Percentiles rank a stretch among this genome's conserved stretches.
Evolutionary conservation across 2,113 vertebrate genomes (phyloP).

Genomic region (Benitochromis conjunctus): DNA sequence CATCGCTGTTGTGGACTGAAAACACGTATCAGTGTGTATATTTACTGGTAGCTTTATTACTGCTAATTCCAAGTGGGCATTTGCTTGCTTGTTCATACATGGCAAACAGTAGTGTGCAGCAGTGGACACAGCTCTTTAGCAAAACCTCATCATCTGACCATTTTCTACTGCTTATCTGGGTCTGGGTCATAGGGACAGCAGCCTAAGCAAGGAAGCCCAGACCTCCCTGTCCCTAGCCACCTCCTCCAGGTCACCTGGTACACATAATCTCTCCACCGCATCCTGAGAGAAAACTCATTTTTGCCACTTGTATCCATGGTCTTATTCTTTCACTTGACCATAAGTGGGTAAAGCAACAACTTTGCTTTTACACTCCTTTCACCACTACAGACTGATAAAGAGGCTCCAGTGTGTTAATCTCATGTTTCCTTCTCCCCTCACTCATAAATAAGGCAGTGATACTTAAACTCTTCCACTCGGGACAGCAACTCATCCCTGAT

Average conservation of each 20-base stretch:
- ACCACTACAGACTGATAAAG: neutral
- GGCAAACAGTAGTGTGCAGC: neutral
- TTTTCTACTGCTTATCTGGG: neutral
- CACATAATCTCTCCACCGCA: neutral
- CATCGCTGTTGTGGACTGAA: rapidly evolving
- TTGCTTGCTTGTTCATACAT: neutral
- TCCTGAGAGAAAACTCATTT: rapidly evolving
- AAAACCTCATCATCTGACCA: neutral
- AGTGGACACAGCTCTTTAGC: neutral
- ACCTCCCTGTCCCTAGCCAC: neutral
- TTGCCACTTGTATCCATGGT: neutral
- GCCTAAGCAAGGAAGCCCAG: neutral
- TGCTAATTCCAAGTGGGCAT: too few species aligned
- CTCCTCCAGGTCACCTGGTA: neutral
- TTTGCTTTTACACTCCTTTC: neutral
- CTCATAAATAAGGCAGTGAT: neutral
- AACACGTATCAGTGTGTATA: neutral
- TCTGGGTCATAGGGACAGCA: neutral
- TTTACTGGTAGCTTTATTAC: neutral
- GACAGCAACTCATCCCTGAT: neutral
- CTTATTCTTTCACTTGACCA: neutral
- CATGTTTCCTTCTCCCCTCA: neutral
- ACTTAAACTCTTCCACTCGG: neutral
- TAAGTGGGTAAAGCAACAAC: neutral
- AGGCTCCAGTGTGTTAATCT: neutral